phyloP scores from a whole-genome alignment of 2,113 vertebrate genomes.

The Hippocampus zosterae region DNA sequence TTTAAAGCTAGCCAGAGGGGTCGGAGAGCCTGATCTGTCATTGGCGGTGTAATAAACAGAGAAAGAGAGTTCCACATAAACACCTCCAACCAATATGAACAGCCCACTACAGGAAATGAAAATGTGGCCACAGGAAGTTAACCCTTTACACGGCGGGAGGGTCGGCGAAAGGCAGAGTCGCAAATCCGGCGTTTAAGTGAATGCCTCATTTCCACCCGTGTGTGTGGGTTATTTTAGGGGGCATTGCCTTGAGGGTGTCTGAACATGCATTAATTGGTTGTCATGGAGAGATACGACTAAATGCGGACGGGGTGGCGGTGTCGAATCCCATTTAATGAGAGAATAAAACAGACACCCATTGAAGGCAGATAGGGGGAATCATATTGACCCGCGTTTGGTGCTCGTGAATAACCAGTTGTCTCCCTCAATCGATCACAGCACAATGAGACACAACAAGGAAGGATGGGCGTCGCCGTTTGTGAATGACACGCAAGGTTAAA shows the following conservation, averaged over 20 bases:
- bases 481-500: constrained; percentile 62
- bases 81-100: constrained; percentile 73
- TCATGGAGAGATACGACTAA: constrained; percentile 63
- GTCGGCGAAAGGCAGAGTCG: background rate
- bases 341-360: constrained; percentile 60
- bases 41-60: constrained; percentile 75
- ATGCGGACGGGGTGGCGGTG: constrained; percentile 51
- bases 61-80: constrained; percentile 73
- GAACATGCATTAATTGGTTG: constrained; percentile 68
- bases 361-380: constrained; percentile 60
- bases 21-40: constrained; percentile 73
- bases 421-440: constrained; percentile 60
- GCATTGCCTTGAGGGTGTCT: constrained; percentile 48
- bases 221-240: constrained; percentile 49
- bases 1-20: constrained; percentile 76
- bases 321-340: constrained; percentile 64
- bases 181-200: constrained; percentile 21
- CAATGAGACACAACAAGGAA: constrained; percentile 53
- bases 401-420: constrained; percentile 69
- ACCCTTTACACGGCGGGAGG: constrained; percentile 46
- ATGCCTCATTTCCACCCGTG: constrained; percentile 41
- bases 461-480: constrained; percentile 54
- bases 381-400: constrained; percentile 58
- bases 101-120: constrained; percentile 75
- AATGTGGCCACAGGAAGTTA: constrained; percentile 69